Conservation (phyloP, 2,113 vertebrate species). For the Melospiza georgiana region DNA sequence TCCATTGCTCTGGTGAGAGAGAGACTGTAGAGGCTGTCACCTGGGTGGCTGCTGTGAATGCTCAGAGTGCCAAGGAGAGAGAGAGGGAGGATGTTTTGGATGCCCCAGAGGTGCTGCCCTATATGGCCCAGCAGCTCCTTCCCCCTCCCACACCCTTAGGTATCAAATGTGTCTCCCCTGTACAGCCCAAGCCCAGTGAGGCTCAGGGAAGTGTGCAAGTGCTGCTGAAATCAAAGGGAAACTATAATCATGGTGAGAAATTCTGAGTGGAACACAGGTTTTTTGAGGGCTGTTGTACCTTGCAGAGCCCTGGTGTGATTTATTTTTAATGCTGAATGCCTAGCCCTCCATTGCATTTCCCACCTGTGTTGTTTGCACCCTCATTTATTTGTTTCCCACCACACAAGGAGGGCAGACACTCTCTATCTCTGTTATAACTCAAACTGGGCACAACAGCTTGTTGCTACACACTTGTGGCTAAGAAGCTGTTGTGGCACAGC, state of each 20-base stretch:
- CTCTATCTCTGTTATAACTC: not conserved
- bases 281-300: not conserved
- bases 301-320: not conserved
- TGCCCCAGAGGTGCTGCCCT: not conserved
- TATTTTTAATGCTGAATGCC: not conserved
- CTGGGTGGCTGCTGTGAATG: not conserved
- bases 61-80: not conserved
- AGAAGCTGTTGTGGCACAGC: not conserved
- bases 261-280: not conserved
- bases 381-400: not conserved
- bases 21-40: not conserved
- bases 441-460: not conserved
- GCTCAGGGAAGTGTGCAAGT: not conserved
- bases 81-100: not conserved
- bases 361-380: fast-evolving
- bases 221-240: not conserved
- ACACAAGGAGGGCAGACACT: not conserved
- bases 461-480: not conserved
- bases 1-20: not conserved
- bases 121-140: not conserved
- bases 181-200: not conserved
- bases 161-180: not conserved
- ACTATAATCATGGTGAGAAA: not conserved
- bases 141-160: not conserved
- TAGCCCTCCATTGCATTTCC: not conserved